Evolutionary conservation across 2,113 vertebrate genomes (phyloP).

Genomic region (Brachionichthys hirsutus): DNA sequence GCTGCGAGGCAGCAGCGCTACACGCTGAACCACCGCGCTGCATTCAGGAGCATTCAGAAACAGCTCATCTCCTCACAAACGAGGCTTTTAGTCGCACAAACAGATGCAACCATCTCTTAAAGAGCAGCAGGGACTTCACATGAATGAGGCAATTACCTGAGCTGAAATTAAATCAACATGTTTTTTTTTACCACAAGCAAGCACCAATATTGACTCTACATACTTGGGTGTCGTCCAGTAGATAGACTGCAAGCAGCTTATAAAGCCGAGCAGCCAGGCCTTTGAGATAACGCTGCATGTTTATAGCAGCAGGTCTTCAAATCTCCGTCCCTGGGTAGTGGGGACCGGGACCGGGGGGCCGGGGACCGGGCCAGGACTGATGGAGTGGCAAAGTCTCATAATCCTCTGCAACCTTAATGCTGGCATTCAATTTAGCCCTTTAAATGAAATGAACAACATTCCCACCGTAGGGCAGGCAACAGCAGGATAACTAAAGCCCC

Average conservation of each 20-base stretch:
- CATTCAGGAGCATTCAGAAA: neutral
- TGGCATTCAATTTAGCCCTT: conserved; percentile 54
- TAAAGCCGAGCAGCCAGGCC: conserved; percentile 57
- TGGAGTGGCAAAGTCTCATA: conserved; percentile 40
- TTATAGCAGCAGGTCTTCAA: conserved; percentile 50
- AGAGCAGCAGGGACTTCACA: neutral
- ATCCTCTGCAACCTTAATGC: conserved; percentile 64
- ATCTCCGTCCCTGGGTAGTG: conserved; percentile 47
- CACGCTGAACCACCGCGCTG: neutral
- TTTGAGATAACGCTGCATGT: conserved; percentile 63
- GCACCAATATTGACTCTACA: conserved; percentile 36
- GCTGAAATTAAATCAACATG: conserved; percentile 39
- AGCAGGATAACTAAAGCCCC: conserved; percentile 24
- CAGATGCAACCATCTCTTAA: neutral
- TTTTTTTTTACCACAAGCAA: conserved; percentile 32
- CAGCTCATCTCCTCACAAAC: neutral
- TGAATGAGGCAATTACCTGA: conserved; percentile 11
- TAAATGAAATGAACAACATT: conserved; percentile 63
- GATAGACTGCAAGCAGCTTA: conserved; percentile 56
- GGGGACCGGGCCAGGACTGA: conserved; percentile 33
- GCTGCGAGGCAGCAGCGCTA: too few species aligned
- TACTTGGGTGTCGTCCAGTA: conserved; percentile 47
- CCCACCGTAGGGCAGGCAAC: conserved; percentile 25
- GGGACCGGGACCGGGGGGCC: conserved; percentile 31
- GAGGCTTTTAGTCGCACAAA: conserved; percentile 3